Evolutionary conservation across 64 coral and sea anemone species (phyloP).

Genomic region (Pachyseris speciosa): DNA sequence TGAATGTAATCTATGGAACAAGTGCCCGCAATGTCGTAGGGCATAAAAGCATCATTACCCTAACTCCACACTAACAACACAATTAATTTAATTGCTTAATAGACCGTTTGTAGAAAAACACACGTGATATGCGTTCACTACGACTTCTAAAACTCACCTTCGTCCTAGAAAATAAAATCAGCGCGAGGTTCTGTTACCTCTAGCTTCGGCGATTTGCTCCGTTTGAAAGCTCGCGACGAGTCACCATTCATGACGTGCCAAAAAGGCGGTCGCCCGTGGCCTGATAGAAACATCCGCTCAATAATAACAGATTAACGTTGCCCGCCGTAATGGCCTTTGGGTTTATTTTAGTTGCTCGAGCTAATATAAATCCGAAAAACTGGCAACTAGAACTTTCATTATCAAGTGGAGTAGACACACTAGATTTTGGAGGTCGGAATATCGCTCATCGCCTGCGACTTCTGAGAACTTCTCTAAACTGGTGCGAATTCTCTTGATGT

Average conservation of each 20-base stretch:
- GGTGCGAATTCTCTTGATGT: neutral
- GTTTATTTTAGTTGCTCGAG: neutral
- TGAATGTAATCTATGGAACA: neutral
- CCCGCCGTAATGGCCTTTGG: neutral
- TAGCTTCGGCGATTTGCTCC: neutral
- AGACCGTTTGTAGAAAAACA: neutral
- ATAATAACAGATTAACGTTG: constrained; percentile 25
- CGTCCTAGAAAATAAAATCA: neutral
- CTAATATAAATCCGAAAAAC: constrained; percentile 32
- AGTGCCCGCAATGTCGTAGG: neutral
- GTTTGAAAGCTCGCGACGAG: neutral
- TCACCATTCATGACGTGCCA: neutral
- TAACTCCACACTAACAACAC: constrained; percentile 1
- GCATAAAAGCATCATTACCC: neutral
- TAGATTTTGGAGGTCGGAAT: neutral
- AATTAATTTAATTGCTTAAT: constrained; percentile 46
- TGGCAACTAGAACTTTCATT: neutral
- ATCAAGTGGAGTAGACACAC: neutral
- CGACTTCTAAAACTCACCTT: constrained; percentile 7
- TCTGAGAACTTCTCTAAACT: too few relatives aligned
- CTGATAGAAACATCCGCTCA: neutral
- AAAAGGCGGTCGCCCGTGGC: neutral
- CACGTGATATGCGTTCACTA: neutral
- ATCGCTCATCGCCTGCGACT: neutral
- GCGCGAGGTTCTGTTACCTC: too few relatives aligned